Evolutionary conservation across 2,797 vertebrate genomes (phyloP), one percentile per base, ranked within the genome.

Genomic region (Dendrocincla fuliginosa): DNA sequence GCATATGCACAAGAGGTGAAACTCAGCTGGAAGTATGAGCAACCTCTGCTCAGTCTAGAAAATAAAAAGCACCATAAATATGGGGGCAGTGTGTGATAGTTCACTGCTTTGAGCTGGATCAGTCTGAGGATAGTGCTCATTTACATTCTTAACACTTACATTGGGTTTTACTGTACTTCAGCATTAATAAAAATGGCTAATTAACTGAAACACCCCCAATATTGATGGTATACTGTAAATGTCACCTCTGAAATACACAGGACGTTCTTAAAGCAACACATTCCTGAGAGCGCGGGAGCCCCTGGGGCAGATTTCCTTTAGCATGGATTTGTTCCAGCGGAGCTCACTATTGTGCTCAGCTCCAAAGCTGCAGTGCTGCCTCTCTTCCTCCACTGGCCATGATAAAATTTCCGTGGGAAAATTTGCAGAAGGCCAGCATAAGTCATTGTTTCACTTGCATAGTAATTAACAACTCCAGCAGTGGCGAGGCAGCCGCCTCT

Each of bases 111-210:
- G 68, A 84, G 60, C 59, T 73, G 73, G 69, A 84, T 91, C 80
- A 82, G 57, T 78, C 83, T 55, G 44, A 75, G 60, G 46, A 93
- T 32, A 84, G 56, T 8, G 16, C 80, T 96, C 71, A 96, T 97
- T 97, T 96, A 75, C 52, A 95, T 93, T 97, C 94, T 87, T 89
- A 89, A 91, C 87, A 50, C 85, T 88, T 95, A 46, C 63, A 37
- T 64, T 52, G 46, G 70, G 60, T 96, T 96, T 96, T 96, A 95
- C 85, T 81, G 84, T 95, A 96, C 55, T 92, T 90, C 90, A 56
- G 74, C n/a, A 32, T 95, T 96, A 84, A 95, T 92, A 97, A 95
- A 97, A 96, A 93, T 27, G 55, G 78, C 79, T 95, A 97, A 96
- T 97, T 96, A 97, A 93, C 81, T 60, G 92, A 95, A 96, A 80